Base-by-base conservation (phyloP, 2,797 vertebrate genomes). In the Hippocampus kuda region DNA sequence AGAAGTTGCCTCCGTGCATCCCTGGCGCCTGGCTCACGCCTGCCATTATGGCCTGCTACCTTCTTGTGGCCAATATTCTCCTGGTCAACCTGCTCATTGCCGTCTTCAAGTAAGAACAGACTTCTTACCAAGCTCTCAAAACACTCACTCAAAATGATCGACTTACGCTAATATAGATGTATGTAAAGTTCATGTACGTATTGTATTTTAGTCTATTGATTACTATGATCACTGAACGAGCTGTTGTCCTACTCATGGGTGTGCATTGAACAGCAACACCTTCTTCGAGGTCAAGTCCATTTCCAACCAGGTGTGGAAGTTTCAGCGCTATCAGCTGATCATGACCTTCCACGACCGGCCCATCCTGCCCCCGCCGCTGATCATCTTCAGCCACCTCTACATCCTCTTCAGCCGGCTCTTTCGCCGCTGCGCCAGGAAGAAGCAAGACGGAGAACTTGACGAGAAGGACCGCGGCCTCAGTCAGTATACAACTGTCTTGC, bases 241-340 rank as follows among this genome's bases (percentile, higher is more conserved):
- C 56, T 26, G 44, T 46, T 27, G 18, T 18, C 26, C 4, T 41
- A 8, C 49, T 67, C 44, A 6, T 4, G 4, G 68, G 65, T 69
- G 38, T 49, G 7, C 67, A 65, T 79, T 54, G 71, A 20, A 69
- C 90, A 99, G 98, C 89, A 99, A 99, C 83, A 99, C 97, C 13
- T 99, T 99, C 90, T 97, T 96, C 79, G 97, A 99, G 80, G 94
- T 99, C 42, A 99, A 99, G 80, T 98, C 96, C 75, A 99, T 99
- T 81, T 99, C 97, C 68, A 99, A 99, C 85, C 97, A 99, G 84
- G 94, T 99, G 70, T 99, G 97, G 97, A 99, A 99, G 87, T 99
- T 99, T 75, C 97, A 99, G 89, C 84, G 97, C 60, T 99, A 99
- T 72, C 97, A 99, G 87, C 88, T 99, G 77, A 99, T 99, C 72